Conservation (phyloP, 2,797 vertebrate genomes). For the Yasuhikotakia modesta region DNA sequence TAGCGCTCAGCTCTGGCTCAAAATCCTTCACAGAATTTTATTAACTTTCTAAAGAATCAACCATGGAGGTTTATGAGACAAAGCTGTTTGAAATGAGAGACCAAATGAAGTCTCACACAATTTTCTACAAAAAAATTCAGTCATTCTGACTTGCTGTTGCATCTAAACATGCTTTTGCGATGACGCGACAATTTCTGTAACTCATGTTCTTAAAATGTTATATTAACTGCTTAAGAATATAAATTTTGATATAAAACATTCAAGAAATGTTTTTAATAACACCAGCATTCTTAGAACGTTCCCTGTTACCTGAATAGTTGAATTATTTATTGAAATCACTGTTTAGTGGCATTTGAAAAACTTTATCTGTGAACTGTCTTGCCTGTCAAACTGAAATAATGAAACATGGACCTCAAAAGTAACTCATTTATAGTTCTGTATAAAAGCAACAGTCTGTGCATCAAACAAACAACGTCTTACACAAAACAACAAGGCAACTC, state of each 20-base stretch:
- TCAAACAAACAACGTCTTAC: neutral
- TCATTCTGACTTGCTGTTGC: neutral
- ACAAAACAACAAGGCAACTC: no score
- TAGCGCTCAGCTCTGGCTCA: constrained; percentile 32
- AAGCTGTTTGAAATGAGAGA: neutral
- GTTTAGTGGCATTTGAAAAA: neutral
- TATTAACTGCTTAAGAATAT: no score
- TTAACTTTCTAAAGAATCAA: constrained; percentile 32
- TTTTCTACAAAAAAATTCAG: neutral
- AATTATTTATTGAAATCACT: constrained; percentile 17
- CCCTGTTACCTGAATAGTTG: neutral
- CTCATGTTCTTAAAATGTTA: no score
- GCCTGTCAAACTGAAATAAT: neutral
- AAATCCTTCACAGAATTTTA: constrained; percentile 24
- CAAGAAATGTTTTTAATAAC: no score
- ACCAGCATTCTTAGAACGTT: no score
- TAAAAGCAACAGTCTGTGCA: neutral
- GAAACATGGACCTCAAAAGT: neutral
- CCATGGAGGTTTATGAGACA: constrained; percentile 14
- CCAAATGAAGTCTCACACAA: neutral
- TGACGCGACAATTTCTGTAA: neutral
- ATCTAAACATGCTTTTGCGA: neutral
- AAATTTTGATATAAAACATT: no score
- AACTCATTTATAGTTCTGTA: neutral
- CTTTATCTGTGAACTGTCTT: neutral